Evolutionary conservation across 2,888 invertebrate species (phyloP), one percentile per base, ranked within the genome.

Genomic region (Geotrupes spiniger): DNA sequence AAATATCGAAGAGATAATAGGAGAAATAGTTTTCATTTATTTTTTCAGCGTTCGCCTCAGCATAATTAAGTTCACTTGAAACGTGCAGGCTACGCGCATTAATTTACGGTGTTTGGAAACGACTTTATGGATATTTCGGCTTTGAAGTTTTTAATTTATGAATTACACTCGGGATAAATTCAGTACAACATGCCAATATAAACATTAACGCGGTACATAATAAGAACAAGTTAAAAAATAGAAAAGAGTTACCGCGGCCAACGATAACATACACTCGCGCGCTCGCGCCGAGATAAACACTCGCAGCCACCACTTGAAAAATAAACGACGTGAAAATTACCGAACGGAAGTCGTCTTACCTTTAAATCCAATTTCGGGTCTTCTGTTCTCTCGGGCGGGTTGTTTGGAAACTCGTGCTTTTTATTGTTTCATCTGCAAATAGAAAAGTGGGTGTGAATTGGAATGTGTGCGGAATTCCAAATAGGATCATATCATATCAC

Each of bases 131-230:
- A 33, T 33, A 33, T 33, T 33, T 15, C 12, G 33, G 36, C 43
- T 43, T 43, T 43, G 43, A 43, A 36, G 43, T 43, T 43, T 33
- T 36, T 12, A 43, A 43, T 43, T 43, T 43, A 43, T 33, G 43
- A 43, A 43, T 42, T 36, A 33, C n/a, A n/a, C 33, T 25, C 14
- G 14, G 40, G 25, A 43, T 43, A 43, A 43, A 33, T 43, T 43
- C 36, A 43, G 43, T 43, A 43, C 25, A 14, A 16, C 33, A 33
- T 33, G 33, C 33, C 33, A 33, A 33, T 33, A 33, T 33, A 33
- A 33, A 33, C 33, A 33, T 14, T 33, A 33, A 14, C 15, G 33
- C 11, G 33, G 33, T 33, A 12, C 33, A 33, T 33, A 33, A 33
- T 33, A 33, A 10, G 33, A 33, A 12, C 14, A 33, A 33, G 33